phyloP scores from a whole-genome alignment of 2,113 vertebrate species.

The Actenoides lindsayi region DNA sequence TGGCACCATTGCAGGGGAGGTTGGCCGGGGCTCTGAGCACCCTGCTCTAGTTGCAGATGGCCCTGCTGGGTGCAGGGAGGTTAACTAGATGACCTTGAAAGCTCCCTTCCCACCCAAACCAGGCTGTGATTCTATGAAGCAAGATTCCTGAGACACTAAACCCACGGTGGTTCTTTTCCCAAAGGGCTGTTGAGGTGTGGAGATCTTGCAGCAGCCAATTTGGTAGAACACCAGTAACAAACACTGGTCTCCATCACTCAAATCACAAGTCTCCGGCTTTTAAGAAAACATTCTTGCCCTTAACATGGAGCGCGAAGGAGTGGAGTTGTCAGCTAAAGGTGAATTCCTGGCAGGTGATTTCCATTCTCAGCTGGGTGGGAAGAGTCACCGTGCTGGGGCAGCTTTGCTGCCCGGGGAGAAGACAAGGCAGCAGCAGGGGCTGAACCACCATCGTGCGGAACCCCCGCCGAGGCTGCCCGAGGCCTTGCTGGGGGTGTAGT shows the following conservation, averaged over 20 bases:
- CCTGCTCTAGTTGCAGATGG: too few species aligned
- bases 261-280: not conserved
- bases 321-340: not conserved
- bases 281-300: not conserved
- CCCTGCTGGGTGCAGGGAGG: too few species aligned
- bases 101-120: not conserved
- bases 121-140: not conserved
- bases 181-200: not conserved
- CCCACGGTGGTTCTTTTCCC: not conserved
- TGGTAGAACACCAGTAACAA: not conserved
- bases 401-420: not conserved
- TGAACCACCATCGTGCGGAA: not conserved
- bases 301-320: not conserved
- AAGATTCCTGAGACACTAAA: not conserved
- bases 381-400: not conserved
- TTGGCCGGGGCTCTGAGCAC: too few species aligned
- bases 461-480: not conserved
- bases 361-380: not conserved
- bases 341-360: not conserved
- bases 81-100: not conserved
- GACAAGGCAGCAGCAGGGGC: not conserved
- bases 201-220: not conserved
- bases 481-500: not conserved
- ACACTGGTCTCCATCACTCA: not conserved
- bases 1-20: too few species aligned